These are phyloP conservation scores for Pelecanoides urinatrix DNA, from an alignment of 2,113 vertebrate species.

Conservation along the genomic window DNA sequence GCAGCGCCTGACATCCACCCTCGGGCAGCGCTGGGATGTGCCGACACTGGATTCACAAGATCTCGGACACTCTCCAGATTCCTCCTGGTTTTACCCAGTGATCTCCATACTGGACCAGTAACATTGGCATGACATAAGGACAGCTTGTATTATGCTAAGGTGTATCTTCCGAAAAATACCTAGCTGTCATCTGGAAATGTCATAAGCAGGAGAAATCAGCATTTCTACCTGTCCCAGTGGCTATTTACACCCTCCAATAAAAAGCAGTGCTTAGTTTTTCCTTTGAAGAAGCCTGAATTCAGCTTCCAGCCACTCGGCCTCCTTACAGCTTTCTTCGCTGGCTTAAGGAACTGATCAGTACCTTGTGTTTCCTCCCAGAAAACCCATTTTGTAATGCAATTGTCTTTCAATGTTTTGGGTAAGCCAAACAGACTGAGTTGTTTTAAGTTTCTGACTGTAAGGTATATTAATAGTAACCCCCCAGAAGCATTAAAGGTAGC, in stretches of 20 bases:
- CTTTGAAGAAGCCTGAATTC: neutral
- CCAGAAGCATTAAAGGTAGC: neutral
- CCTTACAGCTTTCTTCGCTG: neutral
- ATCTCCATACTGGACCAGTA: neutral
- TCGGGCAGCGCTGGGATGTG: neutral
- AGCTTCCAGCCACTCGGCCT: neutral
- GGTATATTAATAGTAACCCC: neutral
- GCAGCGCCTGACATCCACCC: neutral
- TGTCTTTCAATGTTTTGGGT: neutral
- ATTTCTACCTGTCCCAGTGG: neutral
- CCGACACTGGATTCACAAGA: rapidly evolving
- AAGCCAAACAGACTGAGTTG: neutral
- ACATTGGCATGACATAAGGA: neutral
- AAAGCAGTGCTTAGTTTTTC: neutral
- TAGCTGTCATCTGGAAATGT: neutral
- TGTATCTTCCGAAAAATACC: neutral
- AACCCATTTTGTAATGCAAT: neutral
- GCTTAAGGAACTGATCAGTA: neutral
- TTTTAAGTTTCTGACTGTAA: neutral
- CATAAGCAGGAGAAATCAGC: neutral
- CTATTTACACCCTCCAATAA: neutral
- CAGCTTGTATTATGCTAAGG: neutral
- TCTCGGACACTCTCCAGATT: neutral
- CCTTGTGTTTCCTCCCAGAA: neutral
- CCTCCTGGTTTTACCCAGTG: neutral